Conservation (phyloP, 2,888 invertebrate species). For the Sipha maydis region DNA sequence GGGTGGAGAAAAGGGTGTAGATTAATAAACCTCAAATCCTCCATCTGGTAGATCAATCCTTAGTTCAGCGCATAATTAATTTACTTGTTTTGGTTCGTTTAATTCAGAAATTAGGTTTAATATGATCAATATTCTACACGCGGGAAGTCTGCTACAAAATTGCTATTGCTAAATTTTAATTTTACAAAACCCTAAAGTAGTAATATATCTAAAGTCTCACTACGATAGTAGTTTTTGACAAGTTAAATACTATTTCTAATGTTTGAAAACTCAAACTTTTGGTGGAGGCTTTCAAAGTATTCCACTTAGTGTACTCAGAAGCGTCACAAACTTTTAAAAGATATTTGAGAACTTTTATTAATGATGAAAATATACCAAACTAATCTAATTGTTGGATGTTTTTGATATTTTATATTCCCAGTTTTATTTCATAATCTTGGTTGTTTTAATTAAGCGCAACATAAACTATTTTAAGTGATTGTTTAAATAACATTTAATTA, state of each 20-base stretch:
- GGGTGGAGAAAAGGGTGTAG: too few species aligned
- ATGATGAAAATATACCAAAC: conserved; percentile 28
- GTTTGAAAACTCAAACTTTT: conserved; percentile 34
- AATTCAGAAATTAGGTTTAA: not conserved
- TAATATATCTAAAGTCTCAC: conserved; percentile 31
- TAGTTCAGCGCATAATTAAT: too few species aligned
- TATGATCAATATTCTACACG: not conserved
- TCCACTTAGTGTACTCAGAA: conserved; percentile 49
- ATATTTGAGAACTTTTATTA: conserved; percentile 48
- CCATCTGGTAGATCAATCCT: too few species aligned
- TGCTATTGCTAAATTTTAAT: conserved; percentile 37
- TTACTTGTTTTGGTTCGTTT: too few species aligned
- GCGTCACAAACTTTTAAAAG: conserved; percentile 52
- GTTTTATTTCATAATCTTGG: conserved; percentile 15
- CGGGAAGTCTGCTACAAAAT: not conserved
- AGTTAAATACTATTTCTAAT: conserved; percentile 51
- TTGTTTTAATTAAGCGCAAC: conserved; percentile 23
- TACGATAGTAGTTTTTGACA: conserved; percentile 48
- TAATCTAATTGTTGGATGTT: conserved; percentile 25
- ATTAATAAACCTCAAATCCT: too few species aligned
- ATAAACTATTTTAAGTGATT: not conserved
- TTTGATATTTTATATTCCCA: conserved; percentile 6
- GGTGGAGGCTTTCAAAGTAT: conserved; percentile 37
- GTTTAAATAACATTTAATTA: conserved; percentile 12
- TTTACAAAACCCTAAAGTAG: conserved; percentile 11